These are phyloP conservation scores for Polylopha cassiicola DNA, from an alignment of 2,888 invertebrate genomes.

Conservation along the genomic window DNA sequence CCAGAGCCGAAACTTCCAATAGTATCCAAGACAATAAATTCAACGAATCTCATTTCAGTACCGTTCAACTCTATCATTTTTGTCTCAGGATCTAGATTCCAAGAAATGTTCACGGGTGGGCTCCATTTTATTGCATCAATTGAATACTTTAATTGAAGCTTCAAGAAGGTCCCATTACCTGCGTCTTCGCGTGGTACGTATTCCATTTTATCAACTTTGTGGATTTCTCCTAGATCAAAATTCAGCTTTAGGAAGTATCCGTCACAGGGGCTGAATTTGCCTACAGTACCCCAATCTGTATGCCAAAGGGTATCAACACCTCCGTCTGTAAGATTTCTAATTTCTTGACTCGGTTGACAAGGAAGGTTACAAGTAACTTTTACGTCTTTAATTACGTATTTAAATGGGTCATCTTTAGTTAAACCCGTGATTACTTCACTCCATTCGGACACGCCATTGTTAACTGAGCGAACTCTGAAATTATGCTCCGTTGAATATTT, in stretches of 20 bases:
- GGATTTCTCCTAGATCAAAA: conserved; percentile 41
- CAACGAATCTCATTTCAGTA: conserved; percentile 41
- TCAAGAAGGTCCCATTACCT: conserved; percentile 54
- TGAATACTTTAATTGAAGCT: conserved; percentile 46
- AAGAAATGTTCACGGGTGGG: conserved; percentile 34
- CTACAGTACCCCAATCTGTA: conserved; percentile 39
- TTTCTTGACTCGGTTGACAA: conserved; percentile 40
- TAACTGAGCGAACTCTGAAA: conserved; percentile 53
- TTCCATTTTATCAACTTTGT: conserved; percentile 46
- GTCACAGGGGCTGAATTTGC: conserved; percentile 30
- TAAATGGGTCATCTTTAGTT: conserved; percentile 42
- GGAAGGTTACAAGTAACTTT: conserved; percentile 43
- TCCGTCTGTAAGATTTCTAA: conserved; percentile 39
- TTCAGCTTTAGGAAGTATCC: conserved; percentile 37
- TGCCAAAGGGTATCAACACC: conserved; percentile 42
- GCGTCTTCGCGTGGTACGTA: conserved; percentile 54
- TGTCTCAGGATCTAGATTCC: conserved; percentile 35
- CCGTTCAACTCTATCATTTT: conserved; percentile 44
- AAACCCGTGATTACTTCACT: conserved; percentile 41
- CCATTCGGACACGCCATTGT: conserved; percentile 53
- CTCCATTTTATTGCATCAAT: conserved; percentile 45
- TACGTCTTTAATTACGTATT: conserved; percentile 39
- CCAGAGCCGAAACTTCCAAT: conserved; percentile 58
- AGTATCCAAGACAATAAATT: conserved; percentile 43
- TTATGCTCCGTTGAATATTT: conserved; percentile 40